Evolutionary conservation across 2,113 vertebrate species (phyloP), one percentile per base, ranked within the genome.

Genomic region (Salminus brasiliensis): DNA sequence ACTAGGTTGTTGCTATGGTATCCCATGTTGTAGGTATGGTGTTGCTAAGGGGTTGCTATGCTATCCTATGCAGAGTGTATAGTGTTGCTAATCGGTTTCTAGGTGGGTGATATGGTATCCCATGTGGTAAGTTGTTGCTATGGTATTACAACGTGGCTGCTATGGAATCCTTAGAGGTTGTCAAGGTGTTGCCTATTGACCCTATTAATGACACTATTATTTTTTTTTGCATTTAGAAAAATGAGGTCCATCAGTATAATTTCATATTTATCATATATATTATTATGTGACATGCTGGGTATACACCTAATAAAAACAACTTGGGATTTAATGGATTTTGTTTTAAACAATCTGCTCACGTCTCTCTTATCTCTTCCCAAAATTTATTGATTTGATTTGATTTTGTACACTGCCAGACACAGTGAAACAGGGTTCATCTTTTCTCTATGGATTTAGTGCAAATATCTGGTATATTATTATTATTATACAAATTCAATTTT

Each of bases 181-280:
- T n/a, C n/a, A n/a, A n/a, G n/a, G n/a, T n/a, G n/a, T n/a, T n/a
- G n/a, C n/a, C n/a, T n/a, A n/a, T n/a, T n/a, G n/a, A n/a, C n/a
- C n/a, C n/a, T n/a, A n/a, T n/a, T n/a, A n/a, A n/a, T n/a, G n/a
- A n/a, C n/a, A n/a, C n/a, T n/a, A n/a, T n/a, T n/a, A n/a, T n/a
- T n/a, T 91, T 86, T 85, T 79, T 82, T 82, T 68, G 86, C 55
- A 57, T 57, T 4, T 23, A 55, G n/a, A 5, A 23, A 55, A 10
- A 6, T 23, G 8, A 10, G 52, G 52, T 55, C 52, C n/a, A n/a
- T n/a, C n/a, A n/a, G n/a, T 55, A 27, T 57, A 57, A 57, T 25
- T 27, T 2, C 55, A 25, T 25, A 27, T 27, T 27, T 27, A 6
- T 27, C 12, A 12, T 16, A 25, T 53, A 77, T n/a, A n/a, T n/a